Evolutionary conservation across 2,113 vertebrate genomes (phyloP).

Genomic region (Atherinomorus stipes): DNA sequence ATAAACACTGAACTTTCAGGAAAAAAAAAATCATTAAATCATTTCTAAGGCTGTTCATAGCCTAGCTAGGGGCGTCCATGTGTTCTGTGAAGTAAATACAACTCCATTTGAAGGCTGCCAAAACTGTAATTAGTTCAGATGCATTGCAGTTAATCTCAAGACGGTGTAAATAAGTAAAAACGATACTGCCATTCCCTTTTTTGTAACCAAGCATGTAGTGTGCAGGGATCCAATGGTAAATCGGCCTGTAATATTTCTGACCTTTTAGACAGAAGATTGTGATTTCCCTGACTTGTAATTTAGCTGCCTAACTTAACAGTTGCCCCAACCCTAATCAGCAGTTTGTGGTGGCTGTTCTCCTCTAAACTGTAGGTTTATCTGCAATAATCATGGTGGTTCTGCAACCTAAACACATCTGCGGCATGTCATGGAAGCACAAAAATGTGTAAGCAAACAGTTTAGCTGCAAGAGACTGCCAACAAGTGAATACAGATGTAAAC

Average conservation of each 20-base stretch:
- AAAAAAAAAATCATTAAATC: too few species aligned
- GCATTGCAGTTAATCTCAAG: neutral
- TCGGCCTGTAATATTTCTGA: neutral
- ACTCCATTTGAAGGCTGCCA: too few species aligned
- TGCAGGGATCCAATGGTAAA: neutral
- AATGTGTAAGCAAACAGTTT: neutral
- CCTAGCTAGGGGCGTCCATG: too few species aligned
- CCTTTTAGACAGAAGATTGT: conserved; percentile 6
- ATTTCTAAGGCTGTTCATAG: too few species aligned
- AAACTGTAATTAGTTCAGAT: neutral
- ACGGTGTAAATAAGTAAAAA: too few species aligned
- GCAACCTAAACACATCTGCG: neutral
- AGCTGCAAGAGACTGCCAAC: neutral
- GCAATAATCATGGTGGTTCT: neutral
- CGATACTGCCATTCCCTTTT: too few species aligned
- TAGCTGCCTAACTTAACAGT: neutral
- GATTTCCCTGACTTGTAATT: conserved; percentile 8
- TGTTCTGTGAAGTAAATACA: too few species aligned
- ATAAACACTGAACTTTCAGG: too few species aligned
- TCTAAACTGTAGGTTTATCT: neutral
- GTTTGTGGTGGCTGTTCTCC: neutral
- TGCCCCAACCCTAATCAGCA: neutral
- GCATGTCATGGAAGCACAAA: neutral
- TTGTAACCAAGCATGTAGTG: neutral
- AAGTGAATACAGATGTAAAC: neutral